Conservation (phyloP, 2,113 vertebrate species). For the Turdus rufiventris region DNA sequence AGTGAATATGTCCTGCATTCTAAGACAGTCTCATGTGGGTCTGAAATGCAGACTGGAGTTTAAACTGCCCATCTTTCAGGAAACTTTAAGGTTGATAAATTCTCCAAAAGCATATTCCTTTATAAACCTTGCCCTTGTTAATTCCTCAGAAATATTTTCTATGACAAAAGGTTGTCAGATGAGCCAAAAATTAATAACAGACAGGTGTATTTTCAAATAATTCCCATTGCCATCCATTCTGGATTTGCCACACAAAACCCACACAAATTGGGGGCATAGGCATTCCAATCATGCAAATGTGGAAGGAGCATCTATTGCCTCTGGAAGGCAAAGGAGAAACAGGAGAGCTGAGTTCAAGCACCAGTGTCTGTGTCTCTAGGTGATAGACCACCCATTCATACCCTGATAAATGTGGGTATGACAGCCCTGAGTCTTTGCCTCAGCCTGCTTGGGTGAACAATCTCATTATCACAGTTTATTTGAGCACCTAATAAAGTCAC, state of each 20-base stretch:
- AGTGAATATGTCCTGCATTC: not conserved
- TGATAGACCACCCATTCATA: not conserved
- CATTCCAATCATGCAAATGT: not conserved
- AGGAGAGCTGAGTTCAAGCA: not conserved
- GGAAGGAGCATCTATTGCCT: not conserved
- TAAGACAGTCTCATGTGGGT: not conserved
- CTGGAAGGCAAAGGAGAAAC: not conserved
- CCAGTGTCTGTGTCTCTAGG: not conserved
- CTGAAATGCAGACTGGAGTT: not conserved
- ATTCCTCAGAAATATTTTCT: not conserved
- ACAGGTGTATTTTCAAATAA: not conserved
- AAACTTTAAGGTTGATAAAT: not conserved
- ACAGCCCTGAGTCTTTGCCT: not conserved
- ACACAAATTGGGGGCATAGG: accelerated
- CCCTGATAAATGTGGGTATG: not conserved
- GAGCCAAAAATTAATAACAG: not conserved
- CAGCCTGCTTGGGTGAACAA: not conserved
- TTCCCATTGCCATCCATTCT: not conserved
- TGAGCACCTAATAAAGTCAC: not conserved
- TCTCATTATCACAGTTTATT: not conserved
- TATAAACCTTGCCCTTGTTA: not conserved
- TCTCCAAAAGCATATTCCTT: not conserved
- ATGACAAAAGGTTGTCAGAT: not conserved
- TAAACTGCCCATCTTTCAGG: not conserved
- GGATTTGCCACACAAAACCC: not conserved